phyloP scores from a whole-genome alignment of 2,113 vertebrate genomes.

The Chrysochloris asiatica region DNA sequence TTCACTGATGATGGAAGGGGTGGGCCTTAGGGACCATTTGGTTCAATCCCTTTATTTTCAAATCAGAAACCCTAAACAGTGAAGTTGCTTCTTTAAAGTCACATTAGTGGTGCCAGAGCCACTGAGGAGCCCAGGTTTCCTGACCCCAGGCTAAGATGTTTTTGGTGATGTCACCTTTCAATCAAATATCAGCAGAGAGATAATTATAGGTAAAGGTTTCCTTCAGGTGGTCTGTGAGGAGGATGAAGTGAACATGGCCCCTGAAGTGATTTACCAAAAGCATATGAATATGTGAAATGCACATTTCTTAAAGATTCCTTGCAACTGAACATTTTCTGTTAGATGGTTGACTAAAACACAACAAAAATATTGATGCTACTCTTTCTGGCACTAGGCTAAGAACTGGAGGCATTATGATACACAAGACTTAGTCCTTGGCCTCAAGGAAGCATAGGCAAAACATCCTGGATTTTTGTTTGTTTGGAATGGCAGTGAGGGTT shows the following conservation, averaged over 20 bases:
- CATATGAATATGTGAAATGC: not conserved
- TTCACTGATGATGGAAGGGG: not conserved
- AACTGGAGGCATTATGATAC: not conserved
- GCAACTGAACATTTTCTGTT: not conserved
- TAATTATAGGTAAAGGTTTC: not conserved
- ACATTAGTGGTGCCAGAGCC: not conserved
- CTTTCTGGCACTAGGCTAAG: not conserved
- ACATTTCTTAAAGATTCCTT: not conserved
- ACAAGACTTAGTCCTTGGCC: not conserved
- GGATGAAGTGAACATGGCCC: not conserved
- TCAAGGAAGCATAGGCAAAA: not conserved
- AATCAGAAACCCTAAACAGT: constrained; percentile 27
- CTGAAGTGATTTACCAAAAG: not conserved
- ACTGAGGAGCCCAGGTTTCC: too few relatives aligned
- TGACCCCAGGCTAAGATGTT: not conserved
- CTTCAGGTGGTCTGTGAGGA: not conserved
- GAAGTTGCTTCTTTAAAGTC: not conserved
- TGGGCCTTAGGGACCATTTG: not conserved
- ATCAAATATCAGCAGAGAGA: not conserved
- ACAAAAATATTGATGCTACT: not conserved
- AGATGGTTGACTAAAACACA: not conserved
- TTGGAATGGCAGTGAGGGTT: not conserved
- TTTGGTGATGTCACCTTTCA: not conserved
- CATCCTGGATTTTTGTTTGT: not conserved
- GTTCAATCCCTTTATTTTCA: constrained; percentile 29